A percentile compares a stretch with the other conserved stretches of the same genome.
Conservation (phyloP, 1,140 invertebrate genomes). For the Aphaenogaster floridana region DNA sequence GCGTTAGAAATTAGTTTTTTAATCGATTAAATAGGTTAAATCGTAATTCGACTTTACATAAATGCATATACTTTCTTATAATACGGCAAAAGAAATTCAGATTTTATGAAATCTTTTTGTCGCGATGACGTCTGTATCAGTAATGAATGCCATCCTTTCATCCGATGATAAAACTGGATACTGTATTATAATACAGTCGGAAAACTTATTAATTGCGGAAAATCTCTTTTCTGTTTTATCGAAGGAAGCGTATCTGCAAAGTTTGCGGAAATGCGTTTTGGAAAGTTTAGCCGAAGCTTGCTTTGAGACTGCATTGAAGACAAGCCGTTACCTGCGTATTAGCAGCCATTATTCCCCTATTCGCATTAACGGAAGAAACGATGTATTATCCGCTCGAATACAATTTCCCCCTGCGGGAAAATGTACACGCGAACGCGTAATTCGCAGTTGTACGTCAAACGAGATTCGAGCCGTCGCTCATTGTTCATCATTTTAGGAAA, state of each 20-base stretch:
- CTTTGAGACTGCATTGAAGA: conserved; percentile 25
- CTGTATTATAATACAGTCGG: neutral
- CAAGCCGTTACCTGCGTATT: conserved; percentile 28
- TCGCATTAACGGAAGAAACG: conserved; percentile 46
- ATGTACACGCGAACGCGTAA: conserved; percentile 52
- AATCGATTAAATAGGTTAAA: neutral
- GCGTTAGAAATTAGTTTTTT: neutral
- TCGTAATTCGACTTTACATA: neutral
- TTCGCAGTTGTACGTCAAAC: conserved; percentile 41
- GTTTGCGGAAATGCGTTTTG: neutral
- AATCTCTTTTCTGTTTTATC: conserved; percentile 3
- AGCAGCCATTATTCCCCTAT: conserved; percentile 27
- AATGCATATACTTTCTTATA: neutral
- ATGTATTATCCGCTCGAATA: conserved; percentile 52
- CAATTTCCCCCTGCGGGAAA: conserved; percentile 42
- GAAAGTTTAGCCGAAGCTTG: conserved; percentile 28
- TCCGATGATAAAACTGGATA: neutral
- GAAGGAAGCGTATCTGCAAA: neutral
- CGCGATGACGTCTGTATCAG: neutral
- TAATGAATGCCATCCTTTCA: neutral
- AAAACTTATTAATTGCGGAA: conserved; percentile 23
- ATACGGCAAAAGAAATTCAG: neutral
- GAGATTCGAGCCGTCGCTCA: conserved; percentile 38
- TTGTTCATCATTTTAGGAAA: conserved; percentile 42
- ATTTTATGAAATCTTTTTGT: neutral